Conservation (phyloP, 2,113 vertebrate species). For the Tylochromis polylepis region DNA sequence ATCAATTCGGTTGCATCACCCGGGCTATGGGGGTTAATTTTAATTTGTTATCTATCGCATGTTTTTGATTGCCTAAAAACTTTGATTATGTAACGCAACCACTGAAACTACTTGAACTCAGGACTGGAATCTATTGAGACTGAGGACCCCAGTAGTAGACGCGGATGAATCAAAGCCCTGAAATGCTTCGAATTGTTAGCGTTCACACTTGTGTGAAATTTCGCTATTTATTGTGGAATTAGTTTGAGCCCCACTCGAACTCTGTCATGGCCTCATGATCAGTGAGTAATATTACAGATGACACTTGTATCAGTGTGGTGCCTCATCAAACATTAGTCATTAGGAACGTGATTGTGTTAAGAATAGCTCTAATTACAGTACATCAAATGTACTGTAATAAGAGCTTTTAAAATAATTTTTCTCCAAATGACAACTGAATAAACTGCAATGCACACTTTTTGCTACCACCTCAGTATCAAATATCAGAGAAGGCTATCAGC, state of each 20-base stretch:
- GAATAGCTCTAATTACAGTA: neutral
- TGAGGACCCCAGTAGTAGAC: neutral
- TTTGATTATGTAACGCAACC: constrained; percentile 38
- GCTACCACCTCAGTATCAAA: neutral
- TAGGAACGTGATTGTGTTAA: neutral
- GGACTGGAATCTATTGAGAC: constrained; percentile 19
- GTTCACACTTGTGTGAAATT: neutral
- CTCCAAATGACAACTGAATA: neutral
- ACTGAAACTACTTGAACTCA: constrained; percentile 15
- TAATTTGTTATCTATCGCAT: constrained; percentile 6
- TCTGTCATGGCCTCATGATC: neutral
- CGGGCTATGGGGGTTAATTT: neutral
- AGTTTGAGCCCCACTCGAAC: neutral
- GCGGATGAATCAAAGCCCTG: constrained; percentile 24
- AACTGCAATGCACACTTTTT: neutral
- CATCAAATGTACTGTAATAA: neutral
- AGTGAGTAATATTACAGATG: neutral
- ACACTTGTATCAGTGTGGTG: neutral
- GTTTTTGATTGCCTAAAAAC: constrained; percentile 41
- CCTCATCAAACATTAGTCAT: neutral
- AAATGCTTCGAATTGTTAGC: neutral
- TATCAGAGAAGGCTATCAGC: neutral
- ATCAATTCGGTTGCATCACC: neutral
- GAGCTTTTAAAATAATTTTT: neutral
- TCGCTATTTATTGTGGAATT: constrained; percentile 5